A percentile compares a stretch with the other conserved stretches of the same genome.
These are phyloP conservation scores for Megaustenia siamemsis DNA, from an alignment of 2,888 invertebrate species.

Conservation along the genomic window DNA sequence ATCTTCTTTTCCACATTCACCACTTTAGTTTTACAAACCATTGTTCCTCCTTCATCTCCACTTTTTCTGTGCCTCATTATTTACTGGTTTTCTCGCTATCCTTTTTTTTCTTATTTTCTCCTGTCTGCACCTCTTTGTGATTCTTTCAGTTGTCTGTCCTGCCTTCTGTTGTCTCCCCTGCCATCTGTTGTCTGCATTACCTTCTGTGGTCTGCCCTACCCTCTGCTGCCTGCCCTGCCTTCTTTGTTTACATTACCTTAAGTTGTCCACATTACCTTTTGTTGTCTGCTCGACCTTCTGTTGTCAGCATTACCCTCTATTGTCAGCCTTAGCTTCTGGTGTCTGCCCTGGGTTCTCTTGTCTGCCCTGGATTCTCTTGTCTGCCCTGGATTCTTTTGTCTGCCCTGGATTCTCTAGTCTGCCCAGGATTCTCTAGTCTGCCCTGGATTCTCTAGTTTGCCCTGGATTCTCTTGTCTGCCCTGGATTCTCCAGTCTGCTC, in stretches of 20 bases:
- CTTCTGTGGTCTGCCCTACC: not conserved
- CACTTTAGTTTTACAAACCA: no score
- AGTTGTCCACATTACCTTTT: not conserved
- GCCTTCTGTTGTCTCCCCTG: not conserved
- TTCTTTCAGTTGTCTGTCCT: not conserved
- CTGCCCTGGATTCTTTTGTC: not conserved
- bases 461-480: no score
- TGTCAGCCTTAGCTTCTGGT: not conserved
- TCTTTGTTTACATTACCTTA: not conserved
- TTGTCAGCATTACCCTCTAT: not conserved
- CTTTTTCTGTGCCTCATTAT: not conserved
- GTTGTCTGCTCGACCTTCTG: not conserved
- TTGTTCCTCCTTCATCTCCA: no score
- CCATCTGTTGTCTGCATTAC: not conserved
- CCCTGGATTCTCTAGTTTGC: not conserved
- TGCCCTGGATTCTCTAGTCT: not conserved
- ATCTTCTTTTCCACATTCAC: no score
- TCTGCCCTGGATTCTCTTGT: not conserved
- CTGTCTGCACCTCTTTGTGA: not conserved
- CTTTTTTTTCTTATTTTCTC: not conserved
- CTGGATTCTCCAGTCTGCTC: no score
- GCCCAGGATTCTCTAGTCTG: not conserved
- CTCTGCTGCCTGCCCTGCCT: not conserved
- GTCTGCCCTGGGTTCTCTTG: not conserved
- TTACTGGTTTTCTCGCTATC: not conserved